Evolutionary conservation across 2,113 vertebrate genomes (phyloP), one percentile per base, ranked within the genome.

Genomic region (Thamnaconus septentrionalis): DNA sequence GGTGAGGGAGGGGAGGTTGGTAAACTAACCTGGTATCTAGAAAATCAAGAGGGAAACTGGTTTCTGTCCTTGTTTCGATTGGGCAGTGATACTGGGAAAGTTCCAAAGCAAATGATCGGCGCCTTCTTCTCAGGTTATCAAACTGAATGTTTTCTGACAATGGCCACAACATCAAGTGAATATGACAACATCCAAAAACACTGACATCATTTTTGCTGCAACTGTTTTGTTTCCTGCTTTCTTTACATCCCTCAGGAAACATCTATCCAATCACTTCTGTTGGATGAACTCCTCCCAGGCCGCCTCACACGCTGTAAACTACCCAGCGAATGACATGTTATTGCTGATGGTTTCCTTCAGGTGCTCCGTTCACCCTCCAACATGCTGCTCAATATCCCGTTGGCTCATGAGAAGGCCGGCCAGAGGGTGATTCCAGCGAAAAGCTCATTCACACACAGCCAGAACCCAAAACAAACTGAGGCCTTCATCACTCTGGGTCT

Each of bases 311-410:
- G 55, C 53, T 60, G 40, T 53, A 64, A 73, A 72, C 53, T 8
- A 44, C 65, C 60, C 2, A 55, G 12, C 50, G 57, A 6, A 55
- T 40, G 56, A 68, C 59, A 46, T 56, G 18, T 80, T 74, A 72
- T 45, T 56, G 67, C 56, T 65, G 57, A 69, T 48, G 12, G 69
- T 72, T 73, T 73, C 70, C 58, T 81, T 73, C 31, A 71, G 53
- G 18, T 66, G 57, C 61, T n/a, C 18, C 18, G 18, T 31, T 56
- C 7, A 62, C 56, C 44, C 73, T 46, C 45, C 66, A 66, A 64
- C 61, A 43, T 57, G 69, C 61, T 60, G 76, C 55, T 78, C 61
- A 78, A 77, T 66, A 67, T 78, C 79, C 79, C 48, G 56, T 31
- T 31, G 18, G 18, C 18, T 31, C 18, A 31, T 31, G 18, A 31